Percentiles rank a stretch among this genome's conserved stretches.
Conservation (phyloP, 2,113 vertebrate species). For the Myrmecobius fasciatus region DNA sequence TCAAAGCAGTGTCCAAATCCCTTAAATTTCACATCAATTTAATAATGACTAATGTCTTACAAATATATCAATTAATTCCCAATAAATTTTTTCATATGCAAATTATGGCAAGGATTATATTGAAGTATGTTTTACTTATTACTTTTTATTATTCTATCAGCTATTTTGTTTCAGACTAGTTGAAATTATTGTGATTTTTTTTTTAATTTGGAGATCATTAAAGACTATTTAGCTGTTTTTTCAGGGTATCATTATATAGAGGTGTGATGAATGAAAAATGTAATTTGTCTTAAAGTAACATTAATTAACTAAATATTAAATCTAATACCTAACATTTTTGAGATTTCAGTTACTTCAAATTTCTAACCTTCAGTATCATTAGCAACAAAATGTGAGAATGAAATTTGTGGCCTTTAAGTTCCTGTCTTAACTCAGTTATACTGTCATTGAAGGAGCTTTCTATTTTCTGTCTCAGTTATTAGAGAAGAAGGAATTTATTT, state of each 20-base stretch:
- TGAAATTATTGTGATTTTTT: not conserved
- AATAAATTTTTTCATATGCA: not conserved
- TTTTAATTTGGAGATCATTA: not conserved
- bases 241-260: not conserved
- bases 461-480: not conserved
- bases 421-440: not conserved
- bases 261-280: not conserved
- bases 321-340: not conserved
- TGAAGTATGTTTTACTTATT: not conserved
- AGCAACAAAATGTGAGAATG: not conserved
- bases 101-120: not conserved
- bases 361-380: not conserved
- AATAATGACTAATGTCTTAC: not conserved
- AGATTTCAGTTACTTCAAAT: not conserved
- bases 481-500: not conserved
- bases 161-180: not conserved
- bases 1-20: not conserved
- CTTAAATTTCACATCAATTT: not conserved
- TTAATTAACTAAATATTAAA: not conserved
- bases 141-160: not conserved
- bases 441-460: not conserved
- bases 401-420: not conserved
- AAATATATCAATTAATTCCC: not conserved
- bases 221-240: not conserved
- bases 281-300: not conserved